phyloP scores from a whole-genome alignment of 2,113 vertebrate species.

The Thamnaconus septentrionalis region DNA sequence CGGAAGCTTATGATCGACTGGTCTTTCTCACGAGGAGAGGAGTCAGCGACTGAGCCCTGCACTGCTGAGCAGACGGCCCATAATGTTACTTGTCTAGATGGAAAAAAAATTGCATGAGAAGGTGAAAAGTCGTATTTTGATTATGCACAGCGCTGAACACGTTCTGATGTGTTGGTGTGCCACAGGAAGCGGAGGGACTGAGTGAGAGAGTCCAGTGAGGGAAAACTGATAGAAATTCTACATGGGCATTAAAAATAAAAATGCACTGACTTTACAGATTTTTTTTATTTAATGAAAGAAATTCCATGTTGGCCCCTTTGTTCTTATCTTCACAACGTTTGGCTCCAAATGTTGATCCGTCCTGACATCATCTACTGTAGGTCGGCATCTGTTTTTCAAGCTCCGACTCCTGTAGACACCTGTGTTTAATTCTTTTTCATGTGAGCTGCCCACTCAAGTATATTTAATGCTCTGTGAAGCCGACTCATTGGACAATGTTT shows the following conservation, averaged over 20 bases:
- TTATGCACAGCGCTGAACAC: too few relatives aligned
- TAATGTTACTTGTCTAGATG: too few relatives aligned
- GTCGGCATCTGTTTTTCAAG: neutral
- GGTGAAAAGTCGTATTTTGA: too few relatives aligned
- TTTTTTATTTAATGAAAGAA: neutral
- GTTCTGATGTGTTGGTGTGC: too few relatives aligned
- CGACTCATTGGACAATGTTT: conserved; percentile 69
- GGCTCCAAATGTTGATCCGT: too few relatives aligned
- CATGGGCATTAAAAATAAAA: too few relatives aligned
- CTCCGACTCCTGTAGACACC: conserved; percentile 50
- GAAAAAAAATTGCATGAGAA: too few relatives aligned
- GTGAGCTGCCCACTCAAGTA: conserved; percentile 59
- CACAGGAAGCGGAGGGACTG: too few relatives aligned
- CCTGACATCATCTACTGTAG: too few relatives aligned
- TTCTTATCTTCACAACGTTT: neutral
- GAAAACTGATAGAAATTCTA: too few relatives aligned
- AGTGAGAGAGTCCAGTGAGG: too few relatives aligned
- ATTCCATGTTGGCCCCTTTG: conserved; percentile 7
- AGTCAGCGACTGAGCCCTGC: conserved; percentile 11
- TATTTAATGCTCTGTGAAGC: conserved; percentile 65
- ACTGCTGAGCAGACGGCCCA: neutral
- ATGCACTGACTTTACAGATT: too few relatives aligned
- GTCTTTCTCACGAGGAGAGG: conserved; percentile 64
- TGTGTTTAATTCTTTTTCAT: conserved; percentile 62
- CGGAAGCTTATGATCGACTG: conserved; percentile 54